Percentiles rank a stretch among this genome's conserved stretches.
Conservation (phyloP, 2,888 invertebrate species). For the Scelioninae gen. 1 region DNA sequence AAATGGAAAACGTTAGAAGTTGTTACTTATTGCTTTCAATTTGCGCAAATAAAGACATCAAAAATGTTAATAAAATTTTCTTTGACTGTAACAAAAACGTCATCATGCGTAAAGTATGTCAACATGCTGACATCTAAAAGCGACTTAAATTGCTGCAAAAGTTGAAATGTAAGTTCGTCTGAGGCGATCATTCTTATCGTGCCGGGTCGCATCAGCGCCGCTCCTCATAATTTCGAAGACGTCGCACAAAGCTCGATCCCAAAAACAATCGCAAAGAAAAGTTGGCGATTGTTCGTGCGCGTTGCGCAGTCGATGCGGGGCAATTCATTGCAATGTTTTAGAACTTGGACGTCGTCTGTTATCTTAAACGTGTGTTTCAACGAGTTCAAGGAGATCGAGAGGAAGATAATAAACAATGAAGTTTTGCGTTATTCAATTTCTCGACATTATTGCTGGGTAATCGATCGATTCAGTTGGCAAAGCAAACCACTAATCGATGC, state of each 20-base stretch:
- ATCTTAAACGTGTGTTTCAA: constrained; percentile 36
- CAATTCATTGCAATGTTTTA: constrained; percentile 46
- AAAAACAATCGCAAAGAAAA: constrained; percentile 46
- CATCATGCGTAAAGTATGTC: too few species aligned
- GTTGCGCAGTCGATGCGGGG: neutral
- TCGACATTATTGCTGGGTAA: constrained; percentile 9
- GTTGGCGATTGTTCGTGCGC: constrained; percentile 55
- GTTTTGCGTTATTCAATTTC: constrained; percentile 37
- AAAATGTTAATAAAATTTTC: too few species aligned
- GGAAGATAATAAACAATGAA: constrained; percentile 53
- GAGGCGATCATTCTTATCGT: constrained; percentile 38
- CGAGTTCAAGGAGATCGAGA: constrained; percentile 17
- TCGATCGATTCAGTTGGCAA: constrained; percentile 13
- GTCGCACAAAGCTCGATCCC: constrained; percentile 33
- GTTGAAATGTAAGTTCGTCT: constrained; percentile 57
- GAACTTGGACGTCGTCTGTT: constrained; percentile 43
- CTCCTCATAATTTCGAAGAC: constrained; percentile 46
- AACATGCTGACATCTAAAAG: constrained; percentile 33
- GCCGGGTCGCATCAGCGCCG: constrained; percentile 20
- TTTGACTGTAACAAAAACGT: too few species aligned
- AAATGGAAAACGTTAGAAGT: too few species aligned
- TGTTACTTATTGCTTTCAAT: too few species aligned
- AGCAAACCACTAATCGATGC: neutral
- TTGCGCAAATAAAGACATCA: too few species aligned
- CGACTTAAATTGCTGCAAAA: constrained; percentile 19